Evolutionary conservation across 2,797 vertebrate genomes (phyloP).

Genomic region (Hypotaenidia philippensis): DNA sequence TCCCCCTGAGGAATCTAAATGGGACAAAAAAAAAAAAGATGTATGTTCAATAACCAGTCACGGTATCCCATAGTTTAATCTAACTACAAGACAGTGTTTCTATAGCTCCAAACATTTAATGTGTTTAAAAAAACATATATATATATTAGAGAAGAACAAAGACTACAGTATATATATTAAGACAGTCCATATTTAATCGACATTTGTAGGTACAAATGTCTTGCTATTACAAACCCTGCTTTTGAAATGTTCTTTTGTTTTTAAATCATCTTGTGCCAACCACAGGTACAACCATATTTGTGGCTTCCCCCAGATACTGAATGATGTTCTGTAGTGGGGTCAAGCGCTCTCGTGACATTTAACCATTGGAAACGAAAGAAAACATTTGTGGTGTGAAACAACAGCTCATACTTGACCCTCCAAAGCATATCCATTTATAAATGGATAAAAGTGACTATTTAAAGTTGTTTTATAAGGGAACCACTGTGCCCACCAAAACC

Average conservation of each 20-base stretch:
- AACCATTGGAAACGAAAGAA: constrained; percentile 76
- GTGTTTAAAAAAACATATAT: not conserved
- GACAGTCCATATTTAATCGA: not conserved
- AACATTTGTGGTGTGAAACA: constrained; percentile 80
- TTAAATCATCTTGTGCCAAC: constrained; percentile 44
- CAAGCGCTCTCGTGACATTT: constrained; percentile 67
- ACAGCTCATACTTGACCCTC: constrained; percentile 71
- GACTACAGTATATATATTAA: not conserved
- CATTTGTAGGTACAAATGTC: not conserved
- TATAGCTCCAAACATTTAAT: not conserved
- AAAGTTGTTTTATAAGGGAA: constrained; percentile 79
- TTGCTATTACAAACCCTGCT: not conserved
- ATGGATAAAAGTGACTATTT: constrained; percentile 81
- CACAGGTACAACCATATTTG: constrained; percentile 54
- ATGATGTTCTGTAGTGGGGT: constrained; percentile 70
- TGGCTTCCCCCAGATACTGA: constrained; percentile 60
- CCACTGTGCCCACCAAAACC: constrained; percentile 74
- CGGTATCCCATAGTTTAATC: not conserved
- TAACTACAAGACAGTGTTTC: not conserved
- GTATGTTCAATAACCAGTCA: not conserved
- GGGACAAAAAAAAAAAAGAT: not conserved
- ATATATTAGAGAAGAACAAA: not conserved
- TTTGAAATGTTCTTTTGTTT: constrained; percentile 69
- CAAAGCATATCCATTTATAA: constrained; percentile 77
- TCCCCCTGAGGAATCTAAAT: not conserved